A percentile compares a stretch with the other conserved stretches of the same genome.
These are phyloP conservation scores for Chymomyza costata DNA, from an alignment of 1,140 invertebrate species.

Conservation along the genomic window DNA sequence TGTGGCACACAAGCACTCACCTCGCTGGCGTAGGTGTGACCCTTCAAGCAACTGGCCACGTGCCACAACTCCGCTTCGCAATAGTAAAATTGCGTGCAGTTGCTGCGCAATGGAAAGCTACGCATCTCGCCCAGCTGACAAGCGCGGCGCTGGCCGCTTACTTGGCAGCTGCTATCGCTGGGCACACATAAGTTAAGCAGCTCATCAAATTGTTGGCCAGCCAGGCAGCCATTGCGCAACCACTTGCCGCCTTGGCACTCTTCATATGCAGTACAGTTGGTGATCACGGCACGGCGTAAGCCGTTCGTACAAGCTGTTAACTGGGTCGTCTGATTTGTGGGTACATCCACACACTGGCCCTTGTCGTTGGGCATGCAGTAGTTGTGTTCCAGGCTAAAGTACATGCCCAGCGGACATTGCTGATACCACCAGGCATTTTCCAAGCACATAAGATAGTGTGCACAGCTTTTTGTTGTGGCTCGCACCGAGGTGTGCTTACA, in stretches of 20 bases:
- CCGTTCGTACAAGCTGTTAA: slow-evolving; percentile 16
- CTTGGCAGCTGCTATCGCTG: slow-evolving; percentile 48
- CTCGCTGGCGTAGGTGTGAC: slow-evolving; percentile 26
- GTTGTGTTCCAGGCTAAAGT: slow-evolving; percentile 49
- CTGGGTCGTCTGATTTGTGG: too few relatives aligned
- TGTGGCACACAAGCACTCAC: slow-evolving; percentile 13
- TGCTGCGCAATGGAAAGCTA: slow-evolving; percentile 14
- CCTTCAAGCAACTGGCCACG: slow-evolving; percentile 44
- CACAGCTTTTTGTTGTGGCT: slow-evolving; percentile 26
- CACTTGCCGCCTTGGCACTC: slow-evolving; percentile 34
- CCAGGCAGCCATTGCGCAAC: slow-evolving; percentile 24
- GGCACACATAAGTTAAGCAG: slow-evolving; percentile 41
- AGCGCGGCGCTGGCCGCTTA: slow-evolving; percentile 41
- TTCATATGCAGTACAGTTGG: slow-evolving; percentile 55
- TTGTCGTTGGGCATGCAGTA: slow-evolving; percentile 58
- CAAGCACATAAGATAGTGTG: slow-evolving; percentile 59
- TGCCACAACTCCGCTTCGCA: slow-evolving; percentile 52
- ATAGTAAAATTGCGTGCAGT: slow-evolving; percentile 49
- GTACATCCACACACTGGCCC: slow-evolving; percentile 23
- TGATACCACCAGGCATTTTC: slow-evolving; percentile 65
- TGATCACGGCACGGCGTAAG: slow-evolving; percentile 23
- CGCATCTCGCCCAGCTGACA: slow-evolving; percentile 35
- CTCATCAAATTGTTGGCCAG: slow-evolving; percentile 41
- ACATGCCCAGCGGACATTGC: slow-evolving; percentile 62
- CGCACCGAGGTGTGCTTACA: slow-evolving; percentile 50